phyloP scores from a whole-genome alignment of 2,797 vertebrate species.

The Crax fasciolata region DNA sequence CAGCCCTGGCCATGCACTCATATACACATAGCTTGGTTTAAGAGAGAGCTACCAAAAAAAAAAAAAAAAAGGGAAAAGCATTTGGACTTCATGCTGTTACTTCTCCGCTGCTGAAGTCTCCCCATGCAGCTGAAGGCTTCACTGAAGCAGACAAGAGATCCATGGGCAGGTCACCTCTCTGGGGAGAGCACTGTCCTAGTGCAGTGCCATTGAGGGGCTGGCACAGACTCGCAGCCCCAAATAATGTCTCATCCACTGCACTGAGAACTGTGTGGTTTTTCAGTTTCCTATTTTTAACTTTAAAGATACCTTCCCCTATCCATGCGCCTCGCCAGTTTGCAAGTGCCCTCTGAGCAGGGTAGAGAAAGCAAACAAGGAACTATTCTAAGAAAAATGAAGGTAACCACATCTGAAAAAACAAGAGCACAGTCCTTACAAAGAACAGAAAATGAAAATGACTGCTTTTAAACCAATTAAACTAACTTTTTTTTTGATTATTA shows the following conservation, averaged over 20 bases:
- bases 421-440: constrained; percentile 34
- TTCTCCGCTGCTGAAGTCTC: accelerated
- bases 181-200: accelerated
- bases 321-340: background rate
- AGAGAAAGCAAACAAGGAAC: background rate
- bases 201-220: accelerated
- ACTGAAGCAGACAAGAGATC: background rate
- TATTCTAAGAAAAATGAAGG: constrained; percentile 37
- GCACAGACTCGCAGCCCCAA: background rate
- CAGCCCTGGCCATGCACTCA: background rate
- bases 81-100: background rate
- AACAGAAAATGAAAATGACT: constrained; percentile 49
- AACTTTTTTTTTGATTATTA: background rate
- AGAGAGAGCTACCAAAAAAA: background rate
- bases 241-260: background rate
- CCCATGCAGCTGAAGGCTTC: background rate
- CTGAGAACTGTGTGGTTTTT: background rate
- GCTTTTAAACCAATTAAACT: constrained; percentile 37
- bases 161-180: background rate
- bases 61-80: background rate
- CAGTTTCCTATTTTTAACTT: background rate
- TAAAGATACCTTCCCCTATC: background rate
- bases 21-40: accelerated
- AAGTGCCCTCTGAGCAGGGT: background rate
- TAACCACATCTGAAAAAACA: constrained; percentile 71